Base-by-base conservation (phyloP, 2,113 vertebrate species). In the Alligator mississippiensis region DNA sequence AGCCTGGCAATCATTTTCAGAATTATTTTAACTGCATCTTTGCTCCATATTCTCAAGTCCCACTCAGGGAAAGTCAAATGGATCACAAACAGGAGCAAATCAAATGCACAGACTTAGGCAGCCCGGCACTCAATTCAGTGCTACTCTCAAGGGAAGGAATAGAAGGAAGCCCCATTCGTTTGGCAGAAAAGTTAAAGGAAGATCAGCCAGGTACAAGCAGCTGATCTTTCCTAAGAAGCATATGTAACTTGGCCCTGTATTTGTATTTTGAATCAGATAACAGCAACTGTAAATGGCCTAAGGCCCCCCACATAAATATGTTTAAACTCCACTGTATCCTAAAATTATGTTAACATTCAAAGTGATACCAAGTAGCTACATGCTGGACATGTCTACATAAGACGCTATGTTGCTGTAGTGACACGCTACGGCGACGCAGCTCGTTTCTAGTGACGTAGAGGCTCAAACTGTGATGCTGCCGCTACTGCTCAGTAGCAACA, bases 301-400 rank as follows among this genome's bases (percentile, higher is more conserved):
- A 27, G 68, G 47, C 55, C 22, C 4, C 1, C 21, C 81, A 89
- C 27, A 25, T 77, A 94, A 93, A 47, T 9, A 82, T 47, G 34
- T 25, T 74, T 74, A 24, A 70, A 22, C 70, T n/a, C 59, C 47
- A 38, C 15, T 54, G 59, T 25, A 59, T 27, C 21, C 8, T 77
- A 82, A 92, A 85, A 84, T 62, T 5, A 30, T 9, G 30, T 88
- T 89, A 94, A 90, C 7, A 22, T 93, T 92, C 81, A 93, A 93
- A 61, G 9, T 14, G 75, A 75, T 4, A 9, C 59, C 58, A 87
- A 88, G 30, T 72, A 1, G 1, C 54, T 47, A 13, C 5, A 84
- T 11, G 17, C n/a, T 21, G 14, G 9, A 47, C 30, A 6, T 6
- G 3, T 47, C 47, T 47, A 47, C 47, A 47, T 9, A 9, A 47